These are phyloP conservation scores for Latrodectus elegans DNA, from an alignment of 2,888 invertebrate species.

Conservation along the genomic window DNA sequence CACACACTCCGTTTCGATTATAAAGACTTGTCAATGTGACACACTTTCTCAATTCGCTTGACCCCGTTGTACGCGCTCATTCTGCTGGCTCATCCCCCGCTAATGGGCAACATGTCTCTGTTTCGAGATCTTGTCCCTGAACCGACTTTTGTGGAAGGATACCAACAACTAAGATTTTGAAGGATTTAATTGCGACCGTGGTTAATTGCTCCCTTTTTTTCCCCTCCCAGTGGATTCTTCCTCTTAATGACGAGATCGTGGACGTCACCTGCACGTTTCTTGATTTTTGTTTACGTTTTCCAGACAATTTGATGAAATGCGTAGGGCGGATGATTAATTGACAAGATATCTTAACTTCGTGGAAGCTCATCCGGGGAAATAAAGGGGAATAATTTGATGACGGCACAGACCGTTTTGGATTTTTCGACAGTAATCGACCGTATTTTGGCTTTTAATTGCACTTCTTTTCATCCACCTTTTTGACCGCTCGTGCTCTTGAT, in stretches of 20 bases:
- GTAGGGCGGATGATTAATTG: background rate
- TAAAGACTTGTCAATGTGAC: constrained; percentile 51
- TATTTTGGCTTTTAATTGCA: too few relatives aligned
- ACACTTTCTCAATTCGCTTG: constrained; percentile 58
- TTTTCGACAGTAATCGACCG: too few relatives aligned
- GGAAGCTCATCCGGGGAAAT: too few relatives aligned
- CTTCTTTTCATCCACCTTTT: too few relatives aligned
- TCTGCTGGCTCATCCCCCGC: constrained; percentile 50
- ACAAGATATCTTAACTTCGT: background rate
- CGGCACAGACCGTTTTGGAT: too few relatives aligned
- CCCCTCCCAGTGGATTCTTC: too few relatives aligned
- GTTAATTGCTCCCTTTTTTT: constrained; percentile 9
- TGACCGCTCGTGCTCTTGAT: too few relatives aligned
- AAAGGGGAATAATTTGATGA: too few relatives aligned
- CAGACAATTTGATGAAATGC: constrained; percentile 1
- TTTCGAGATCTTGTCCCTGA: constrained; percentile 32
- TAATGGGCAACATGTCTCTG: constrained; percentile 12
- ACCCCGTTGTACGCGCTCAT: constrained; percentile 44
- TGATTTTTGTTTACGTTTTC: background rate
- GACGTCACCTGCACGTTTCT: background rate
- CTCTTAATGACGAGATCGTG: background rate
- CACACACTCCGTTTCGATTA: constrained; percentile 2
- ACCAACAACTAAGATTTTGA: background rate
- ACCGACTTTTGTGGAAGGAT: constrained; percentile 1
- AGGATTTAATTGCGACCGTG: constrained; percentile 10